These are phyloP conservation scores for Cyanoramphus novaezelandiae DNA, from an alignment of 2,113 vertebrate genomes.

Conservation along the genomic window DNA sequence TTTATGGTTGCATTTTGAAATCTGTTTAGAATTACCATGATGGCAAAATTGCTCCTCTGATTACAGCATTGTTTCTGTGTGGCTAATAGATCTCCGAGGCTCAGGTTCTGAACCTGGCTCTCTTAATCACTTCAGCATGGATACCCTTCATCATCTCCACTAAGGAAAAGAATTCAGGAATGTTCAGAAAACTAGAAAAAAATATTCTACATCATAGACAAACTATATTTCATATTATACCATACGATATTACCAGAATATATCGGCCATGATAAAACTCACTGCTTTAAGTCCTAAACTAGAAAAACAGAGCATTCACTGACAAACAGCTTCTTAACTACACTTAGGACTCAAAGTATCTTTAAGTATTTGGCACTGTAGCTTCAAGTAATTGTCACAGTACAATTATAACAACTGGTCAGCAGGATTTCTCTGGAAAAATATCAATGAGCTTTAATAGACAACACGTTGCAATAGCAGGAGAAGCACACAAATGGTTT, in stretches of 20 bases:
- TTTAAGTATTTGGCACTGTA: not conserved
- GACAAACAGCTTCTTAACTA: not conserved
- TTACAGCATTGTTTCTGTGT: not conserved
- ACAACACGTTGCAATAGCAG: not conserved
- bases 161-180: not conserved
- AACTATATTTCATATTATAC: not conserved
- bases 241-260: not conserved
- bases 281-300: not conserved
- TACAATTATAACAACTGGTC: not conserved
- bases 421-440: not conserved
- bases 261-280: not conserved
- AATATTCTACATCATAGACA: fast-evolving
- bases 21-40: conserved; percentile 9
- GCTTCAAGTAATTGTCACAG: not conserved
- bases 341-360: not conserved
- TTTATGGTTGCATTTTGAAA: conserved; percentile 16
- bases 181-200: not conserved
- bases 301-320: not conserved
- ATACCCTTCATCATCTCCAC: not conserved
- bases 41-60: not conserved
- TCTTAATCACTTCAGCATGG: not conserved
- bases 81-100: not conserved
- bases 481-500: not conserved
- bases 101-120: not conserved
- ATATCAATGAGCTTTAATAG: not conserved